Conservation (phyloP, 2,797 vertebrate species). For the Zalophus californianus region DNA sequence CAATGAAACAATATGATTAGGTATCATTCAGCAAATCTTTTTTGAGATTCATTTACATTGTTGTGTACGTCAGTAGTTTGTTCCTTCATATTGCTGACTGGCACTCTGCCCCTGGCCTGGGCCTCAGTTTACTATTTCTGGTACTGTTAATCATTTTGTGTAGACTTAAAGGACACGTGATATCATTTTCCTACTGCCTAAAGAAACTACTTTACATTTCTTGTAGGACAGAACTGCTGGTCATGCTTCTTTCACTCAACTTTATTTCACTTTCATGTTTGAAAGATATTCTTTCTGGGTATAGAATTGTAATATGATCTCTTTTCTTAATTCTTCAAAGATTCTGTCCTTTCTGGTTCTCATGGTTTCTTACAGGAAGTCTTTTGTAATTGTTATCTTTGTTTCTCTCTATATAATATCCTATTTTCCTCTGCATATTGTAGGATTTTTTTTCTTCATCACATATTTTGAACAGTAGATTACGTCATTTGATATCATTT, state of each 20-base stretch:
- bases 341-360: neutral
- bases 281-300: neutral
- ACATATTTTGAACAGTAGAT: neutral
- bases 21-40: neutral
- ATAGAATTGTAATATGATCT: neutral
- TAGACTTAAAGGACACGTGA: neutral
- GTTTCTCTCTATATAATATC: neutral
- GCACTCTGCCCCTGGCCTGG: neutral
- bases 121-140: neutral
- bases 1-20: neutral
- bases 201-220: neutral
- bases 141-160: neutral
- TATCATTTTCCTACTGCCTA: neutral
- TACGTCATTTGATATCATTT: neutral
- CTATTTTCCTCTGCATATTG: neutral
- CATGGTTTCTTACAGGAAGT: neutral
- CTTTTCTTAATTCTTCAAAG: neutral
- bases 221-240: neutral
- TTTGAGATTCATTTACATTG: neutral
- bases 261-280: neutral
- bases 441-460: neutral
- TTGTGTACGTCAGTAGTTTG: neutral
- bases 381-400: neutral
- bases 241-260: neutral
- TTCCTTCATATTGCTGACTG: neutral